Base-by-base conservation (phyloP, 2,797 vertebrate species). In the Furcifer pardalis region DNA sequence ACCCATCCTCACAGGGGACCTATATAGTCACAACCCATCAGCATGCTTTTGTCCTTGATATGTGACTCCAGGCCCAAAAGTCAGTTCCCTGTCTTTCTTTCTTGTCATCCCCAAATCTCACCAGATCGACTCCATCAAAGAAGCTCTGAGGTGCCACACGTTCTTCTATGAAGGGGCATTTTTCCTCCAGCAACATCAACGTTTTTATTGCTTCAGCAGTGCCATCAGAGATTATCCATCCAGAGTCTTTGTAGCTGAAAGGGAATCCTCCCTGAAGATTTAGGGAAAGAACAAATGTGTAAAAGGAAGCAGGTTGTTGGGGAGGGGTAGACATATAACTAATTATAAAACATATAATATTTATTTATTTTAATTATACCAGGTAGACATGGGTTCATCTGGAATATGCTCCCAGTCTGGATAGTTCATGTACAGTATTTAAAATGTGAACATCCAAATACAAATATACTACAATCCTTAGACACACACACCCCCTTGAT, bases 221-320 rank as follows among this genome's bases (percentile, higher is more conserved):
- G 92, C 98, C 99, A 90, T 99, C 98, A 0, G 97, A 92, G 30
- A 99, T 98, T 0, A 98, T 97, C 98, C 98, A 99, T n/a, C 97
- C 97, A 1, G 97, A 98, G 92, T 99, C 98, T 23, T 95, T 93
- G 0, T 97, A 98, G 76, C 98, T 99, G 93, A 99, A 99, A 75
- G 97, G 94, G 89, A 99, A 99, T 4, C 97, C 98, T 2, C 98
- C 98, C 98, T 99, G 91, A 23, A 69, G 87, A 84, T 71, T 12
- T 79, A 80, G 15, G 82, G 17, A 68, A 73, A 73, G 15, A 19
- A 56, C 1, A n/a, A 15, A 74, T 17, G 52, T n/a, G n/a, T n/a
- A n/a, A n/a, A n/a, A n/a, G n/a, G n/a, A n/a, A n/a, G n/a, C n/a
- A n/a, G n/a, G n/a, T n/a, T n/a, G 6, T 25, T 46, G 44, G 49